Evolutionary conservation across 2,797 vertebrate species (phyloP).

Genomic region (Sebastes vulpes): DNA sequence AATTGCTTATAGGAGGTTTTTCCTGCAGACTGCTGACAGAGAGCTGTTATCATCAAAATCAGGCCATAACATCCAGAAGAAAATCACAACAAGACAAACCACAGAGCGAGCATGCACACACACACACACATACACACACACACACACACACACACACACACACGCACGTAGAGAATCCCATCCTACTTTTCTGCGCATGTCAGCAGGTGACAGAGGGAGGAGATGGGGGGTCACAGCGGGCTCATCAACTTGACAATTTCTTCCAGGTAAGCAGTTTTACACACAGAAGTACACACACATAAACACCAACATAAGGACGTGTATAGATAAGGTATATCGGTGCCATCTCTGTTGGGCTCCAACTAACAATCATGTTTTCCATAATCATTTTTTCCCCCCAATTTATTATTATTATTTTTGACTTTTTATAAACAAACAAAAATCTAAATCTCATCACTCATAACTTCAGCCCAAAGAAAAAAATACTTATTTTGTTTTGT

Average conservation of each 20-base stretch:
- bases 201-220: slow-evolving; percentile 57
- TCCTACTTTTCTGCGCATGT: slow-evolving; percentile 7
- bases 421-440: not conserved
- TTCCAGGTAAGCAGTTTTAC: slow-evolving; percentile 58
- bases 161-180: not conserved
- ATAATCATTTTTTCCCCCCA: not conserved
- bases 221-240: slow-evolving; percentile 51
- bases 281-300: not conserved
- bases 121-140: not conserved
- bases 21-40: slow-evolving; percentile 63
- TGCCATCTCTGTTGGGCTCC: not conserved
- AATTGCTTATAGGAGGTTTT: slow-evolving; percentile 60
- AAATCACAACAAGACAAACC: slow-evolving; percentile 64
- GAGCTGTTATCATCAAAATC: slow-evolving; percentile 61
- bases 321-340: not conserved
- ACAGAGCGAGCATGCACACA: not conserved
- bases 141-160: not conserved
- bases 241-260: slow-evolving; percentile 50
- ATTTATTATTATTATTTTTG: not conserved
- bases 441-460: too few relatives aligned
- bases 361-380: not conserved
- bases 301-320: not conserved
- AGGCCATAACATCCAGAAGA: slow-evolving; percentile 56
- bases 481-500: too few relatives aligned
- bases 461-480: too few relatives aligned